Evolutionary conservation across 2,888 invertebrate genomes (phyloP).

Genomic region (Drosophila prolongata): DNA sequence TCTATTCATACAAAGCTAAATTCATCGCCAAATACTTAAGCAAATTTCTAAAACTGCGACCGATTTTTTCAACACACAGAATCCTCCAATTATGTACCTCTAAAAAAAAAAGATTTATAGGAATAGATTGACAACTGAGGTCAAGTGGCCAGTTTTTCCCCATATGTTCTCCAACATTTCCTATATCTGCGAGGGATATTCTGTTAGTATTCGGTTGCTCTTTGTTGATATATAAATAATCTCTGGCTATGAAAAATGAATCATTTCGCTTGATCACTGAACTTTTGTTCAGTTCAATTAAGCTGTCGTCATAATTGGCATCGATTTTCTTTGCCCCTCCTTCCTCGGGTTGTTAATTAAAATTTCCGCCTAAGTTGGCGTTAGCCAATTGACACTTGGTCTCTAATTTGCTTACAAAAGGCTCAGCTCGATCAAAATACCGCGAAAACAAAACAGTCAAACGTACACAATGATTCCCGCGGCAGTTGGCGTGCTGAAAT

Average conservation of each 20-base stretch:
- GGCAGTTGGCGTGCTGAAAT: constrained; percentile 11
- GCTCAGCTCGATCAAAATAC: constrained; percentile 19
- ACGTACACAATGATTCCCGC: constrained; percentile 1
- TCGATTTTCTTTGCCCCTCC: not conserved
- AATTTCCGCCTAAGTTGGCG: constrained; percentile 43
- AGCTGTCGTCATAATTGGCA: constrained; percentile 34
- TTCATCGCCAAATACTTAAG: too few species aligned
- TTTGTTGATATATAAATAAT: constrained; percentile 3
- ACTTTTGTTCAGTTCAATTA: constrained; percentile 17
- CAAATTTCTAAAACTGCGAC: too few species aligned
- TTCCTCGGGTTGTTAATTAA: not conserved
- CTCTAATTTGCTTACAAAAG: constrained; percentile 52
- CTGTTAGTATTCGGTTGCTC: not conserved
- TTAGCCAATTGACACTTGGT: constrained; percentile 56
- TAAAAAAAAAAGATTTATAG: not conserved
- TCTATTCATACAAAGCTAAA: too few species aligned
- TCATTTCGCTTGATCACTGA: constrained; percentile 11
- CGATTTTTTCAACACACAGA: too few species aligned
- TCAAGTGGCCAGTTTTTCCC: constrained; percentile 20
- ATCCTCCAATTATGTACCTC: not conserved
- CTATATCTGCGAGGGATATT: not conserved
- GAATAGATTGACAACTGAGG: constrained; percentile 37
- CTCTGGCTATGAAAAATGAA: constrained; percentile 3
- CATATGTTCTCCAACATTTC: constrained; percentile 2
- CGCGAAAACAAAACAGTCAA: constrained; percentile 20